These are phyloP conservation scores for Bellardia bayeri DNA, from an alignment of 2,888 invertebrate species.

Conservation along the genomic window DNA sequence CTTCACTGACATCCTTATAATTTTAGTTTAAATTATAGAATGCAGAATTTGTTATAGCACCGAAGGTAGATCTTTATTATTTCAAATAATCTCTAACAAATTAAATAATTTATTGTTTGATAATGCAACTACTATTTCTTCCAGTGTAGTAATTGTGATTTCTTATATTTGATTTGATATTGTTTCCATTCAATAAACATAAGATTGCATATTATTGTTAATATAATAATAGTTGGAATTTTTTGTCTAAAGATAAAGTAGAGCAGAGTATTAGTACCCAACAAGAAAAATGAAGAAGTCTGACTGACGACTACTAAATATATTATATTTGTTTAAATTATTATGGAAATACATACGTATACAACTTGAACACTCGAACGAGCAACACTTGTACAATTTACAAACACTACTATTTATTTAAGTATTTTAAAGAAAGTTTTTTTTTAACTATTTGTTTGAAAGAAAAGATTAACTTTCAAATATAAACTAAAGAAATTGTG, in stretches of 20 bases:
- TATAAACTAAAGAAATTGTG: constrained; percentile 12
- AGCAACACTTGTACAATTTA: constrained; percentile 24
- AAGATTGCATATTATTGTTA: constrained; percentile 48
- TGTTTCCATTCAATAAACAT: constrained; percentile 34
- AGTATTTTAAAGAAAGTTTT: constrained; percentile 36
- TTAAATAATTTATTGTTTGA: too few species aligned
- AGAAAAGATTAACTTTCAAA: background rate
- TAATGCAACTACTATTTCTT: background rate
- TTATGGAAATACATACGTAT: constrained; percentile 38
- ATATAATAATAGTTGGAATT: constrained; percentile 37
- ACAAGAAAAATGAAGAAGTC: background rate
- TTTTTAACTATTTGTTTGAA: background rate
- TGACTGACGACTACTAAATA: background rate
- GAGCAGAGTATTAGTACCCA: background rate
- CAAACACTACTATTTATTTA: background rate
- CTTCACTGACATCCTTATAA: too few species aligned
- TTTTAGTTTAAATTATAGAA: too few species aligned
- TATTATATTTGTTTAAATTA: constrained; percentile 36
- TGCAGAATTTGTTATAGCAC: too few species aligned
- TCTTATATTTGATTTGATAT: constrained; percentile 30
- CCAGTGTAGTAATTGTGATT: constrained; percentile 7
- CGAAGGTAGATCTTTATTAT: too few species aligned
- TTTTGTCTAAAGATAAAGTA: constrained; percentile 40
- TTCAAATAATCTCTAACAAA: too few species aligned
- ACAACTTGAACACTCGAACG: constrained; percentile 14